These are phyloP conservation scores for Otolemur garnettii DNA, from an alignment of 2,113 vertebrate genomes.

Conservation along the genomic window DNA sequence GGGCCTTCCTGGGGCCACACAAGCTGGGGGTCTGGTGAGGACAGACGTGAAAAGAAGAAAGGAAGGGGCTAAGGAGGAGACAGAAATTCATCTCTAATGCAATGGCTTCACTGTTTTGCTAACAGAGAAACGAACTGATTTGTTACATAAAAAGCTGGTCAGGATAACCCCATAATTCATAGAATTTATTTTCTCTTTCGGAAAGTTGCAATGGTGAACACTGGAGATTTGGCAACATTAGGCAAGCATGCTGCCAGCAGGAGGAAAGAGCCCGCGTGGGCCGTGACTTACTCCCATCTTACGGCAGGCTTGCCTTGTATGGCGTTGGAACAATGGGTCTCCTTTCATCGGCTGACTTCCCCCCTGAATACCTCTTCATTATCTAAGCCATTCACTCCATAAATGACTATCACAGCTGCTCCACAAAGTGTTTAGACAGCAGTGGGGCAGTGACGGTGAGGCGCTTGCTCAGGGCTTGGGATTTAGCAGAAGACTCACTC, in stretches of 20 bases:
- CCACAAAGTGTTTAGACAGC: neutral
- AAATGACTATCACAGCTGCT: constrained; percentile 68
- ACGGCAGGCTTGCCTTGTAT: constrained; percentile 85
- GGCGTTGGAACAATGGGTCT: constrained; percentile 71
- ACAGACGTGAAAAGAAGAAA: neutral
- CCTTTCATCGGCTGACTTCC: constrained; percentile 47
- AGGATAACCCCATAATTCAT: constrained; percentile 85
- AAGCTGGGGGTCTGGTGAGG: neutral
- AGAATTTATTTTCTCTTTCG: constrained; percentile 79
- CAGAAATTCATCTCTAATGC: neutral
- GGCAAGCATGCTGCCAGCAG: constrained; percentile 76
- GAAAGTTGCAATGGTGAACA: constrained; percentile 78
- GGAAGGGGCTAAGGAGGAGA: neutral
- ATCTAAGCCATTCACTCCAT: constrained; percentile 33
- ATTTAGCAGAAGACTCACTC: neutral
- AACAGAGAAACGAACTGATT: neutral
- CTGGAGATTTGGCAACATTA: constrained; percentile 81
- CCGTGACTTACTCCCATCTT: constrained; percentile 62
- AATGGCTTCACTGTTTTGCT: neutral
- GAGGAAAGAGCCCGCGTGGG: constrained; percentile 28
- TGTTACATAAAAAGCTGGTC: constrained; percentile 80
- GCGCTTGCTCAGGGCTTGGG: too few relatives aligned
- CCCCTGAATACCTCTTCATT: constrained; percentile 65
- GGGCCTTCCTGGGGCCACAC: neutral
- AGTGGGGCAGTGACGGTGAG: neutral